A percentile compares a stretch with the other conserved stretches of the same genome.
Conservation (phyloP, 2,888 invertebrate species). For the Pyrrhopygopsis socrates region DNA sequence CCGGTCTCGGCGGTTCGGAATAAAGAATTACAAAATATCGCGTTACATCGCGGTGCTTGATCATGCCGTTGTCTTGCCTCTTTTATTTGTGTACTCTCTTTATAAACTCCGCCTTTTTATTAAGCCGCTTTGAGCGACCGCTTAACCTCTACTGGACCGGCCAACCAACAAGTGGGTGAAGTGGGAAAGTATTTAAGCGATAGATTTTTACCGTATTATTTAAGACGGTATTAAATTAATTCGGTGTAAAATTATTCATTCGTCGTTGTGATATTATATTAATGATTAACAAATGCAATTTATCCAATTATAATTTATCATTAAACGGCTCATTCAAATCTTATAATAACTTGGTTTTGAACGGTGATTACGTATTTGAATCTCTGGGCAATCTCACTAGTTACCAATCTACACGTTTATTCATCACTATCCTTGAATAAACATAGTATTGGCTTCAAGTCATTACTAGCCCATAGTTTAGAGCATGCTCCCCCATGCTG, state of each 20-base stretch:
- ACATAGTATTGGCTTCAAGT: too few species aligned
- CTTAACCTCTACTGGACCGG: conserved; percentile 60
- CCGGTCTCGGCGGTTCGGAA: conserved; percentile 87
- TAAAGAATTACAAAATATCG: conserved; percentile 92
- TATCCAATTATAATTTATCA: too few species aligned
- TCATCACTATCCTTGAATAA: too few species aligned
- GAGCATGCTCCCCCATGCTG: too few species aligned
- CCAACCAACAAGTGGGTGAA: conserved; percentile 14
- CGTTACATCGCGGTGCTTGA: conserved; percentile 94
- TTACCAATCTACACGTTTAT: too few species aligned
- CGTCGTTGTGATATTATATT: too few species aligned
- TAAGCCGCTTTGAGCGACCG: conserved; percentile 91
- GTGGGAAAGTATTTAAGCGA: background rate
- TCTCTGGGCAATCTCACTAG: too few species aligned
- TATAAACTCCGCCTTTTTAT: conserved; percentile 90
- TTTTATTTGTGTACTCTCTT: conserved; percentile 91
- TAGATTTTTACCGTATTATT: background rate
- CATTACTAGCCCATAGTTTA: too few species aligned
- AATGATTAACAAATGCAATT: too few species aligned
- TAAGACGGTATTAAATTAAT: background rate
- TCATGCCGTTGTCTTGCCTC: conserved; percentile 92
- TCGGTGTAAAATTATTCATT: background rate
- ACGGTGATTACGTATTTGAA: too few species aligned
- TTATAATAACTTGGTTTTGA: too few species aligned
- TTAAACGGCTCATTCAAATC: too few species aligned